Base-by-base conservation (phyloP, 2,797 vertebrate species). In the Passerculus sandwichensis region DNA sequence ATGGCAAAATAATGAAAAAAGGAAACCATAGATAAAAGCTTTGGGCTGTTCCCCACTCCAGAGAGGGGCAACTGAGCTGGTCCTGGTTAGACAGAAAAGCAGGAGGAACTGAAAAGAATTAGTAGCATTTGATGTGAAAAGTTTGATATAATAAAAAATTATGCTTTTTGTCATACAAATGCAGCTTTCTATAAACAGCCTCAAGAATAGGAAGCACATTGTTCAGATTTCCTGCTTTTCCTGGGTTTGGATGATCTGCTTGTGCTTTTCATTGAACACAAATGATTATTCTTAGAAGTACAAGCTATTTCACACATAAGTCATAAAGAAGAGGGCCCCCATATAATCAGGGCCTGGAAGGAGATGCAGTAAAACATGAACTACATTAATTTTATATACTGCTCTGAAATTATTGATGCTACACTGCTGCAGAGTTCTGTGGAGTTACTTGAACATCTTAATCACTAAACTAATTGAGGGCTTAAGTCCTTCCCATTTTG, bases 151-250 rank as follows among this genome's bases (percentile, higher is more conserved):
- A 74, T 77, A 88, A 91, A 95, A 93, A 85, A 80, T 66, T 51
- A 86, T 47, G 59, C 66, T 88, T 93, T 93, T 94, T 88, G 73
- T 89, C 89, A 88, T 84, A 88, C 72, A 94, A 97, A 93, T 69
- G 70, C 76, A 60, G 32, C 13, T 85, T 92, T 91, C 83, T 53
- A 89, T 81, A 84, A 91, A 89, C 73, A 91, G 45, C 26, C 64
- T 29, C 13, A 84, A 64, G 80, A 92, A 69, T 14, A 81, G 65
- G 87, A 91, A 93, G 93, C 86, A 94, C 84, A 72, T 78, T 95
- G 51, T 85, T 88, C 23, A 25, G 70, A 94, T 88, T 95, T 91
- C 87, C 78, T 91, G 56, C 51, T 69, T 89, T 69, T 85, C 40
- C 73, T 78, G 69, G 30, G 30, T 87, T 91, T 71, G 79, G 56